phyloP scores from a whole-genome alignment of 2,797 vertebrate genomes.

The Sebastes elongatus region DNA sequence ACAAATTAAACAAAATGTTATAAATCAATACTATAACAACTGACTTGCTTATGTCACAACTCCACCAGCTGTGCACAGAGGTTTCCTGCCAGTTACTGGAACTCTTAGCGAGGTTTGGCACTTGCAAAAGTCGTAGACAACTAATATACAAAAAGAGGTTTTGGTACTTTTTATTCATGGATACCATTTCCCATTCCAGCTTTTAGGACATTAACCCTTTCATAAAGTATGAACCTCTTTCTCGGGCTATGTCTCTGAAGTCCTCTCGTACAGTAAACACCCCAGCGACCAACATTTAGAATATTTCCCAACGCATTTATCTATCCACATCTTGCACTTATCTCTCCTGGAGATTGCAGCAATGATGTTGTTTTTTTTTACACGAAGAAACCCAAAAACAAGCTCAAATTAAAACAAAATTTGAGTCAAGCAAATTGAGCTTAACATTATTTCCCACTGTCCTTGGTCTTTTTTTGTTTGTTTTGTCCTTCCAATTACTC shows the following conservation, averaged over 20 bases:
- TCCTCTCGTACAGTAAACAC: constrained; percentile 34
- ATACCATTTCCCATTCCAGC: constrained; percentile 40
- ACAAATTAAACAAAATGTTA: constrained; percentile 57
- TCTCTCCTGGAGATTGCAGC: constrained; percentile 78
- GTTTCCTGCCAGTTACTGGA: constrained; percentile 20
- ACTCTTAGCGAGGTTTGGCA: constrained; percentile 52
- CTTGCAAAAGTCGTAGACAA: constrained; percentile 51
- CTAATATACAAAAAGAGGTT: constrained; percentile 61
- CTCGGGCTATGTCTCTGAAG: constrained; percentile 22
- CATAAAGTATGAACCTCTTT: constrained; percentile 24
- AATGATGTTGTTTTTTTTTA: not conserved
- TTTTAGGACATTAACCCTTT: constrained; percentile 45
- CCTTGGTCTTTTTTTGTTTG: constrained; percentile 41
- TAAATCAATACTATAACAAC: constrained; percentile 40
- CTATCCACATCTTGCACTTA: constrained; percentile 42
- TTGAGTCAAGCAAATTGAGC: constrained; percentile 58
- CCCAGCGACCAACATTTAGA: constrained; percentile 24
- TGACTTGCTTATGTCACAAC: constrained; percentile 29
- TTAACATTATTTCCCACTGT: constrained; percentile 54
- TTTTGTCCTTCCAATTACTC: constrained; percentile 55
- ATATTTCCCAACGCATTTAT: constrained; percentile 31
- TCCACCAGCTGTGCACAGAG: constrained; percentile 35
- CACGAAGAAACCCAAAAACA: constrained; percentile 31
- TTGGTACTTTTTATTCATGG: constrained; percentile 59
- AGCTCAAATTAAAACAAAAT: constrained; percentile 56